Percentiles rank a stretch among this genome's conserved stretches.
phyloP scores from a whole-genome alignment of 1,140 invertebrate genomes.

The Ceratina calcarata region DNA sequence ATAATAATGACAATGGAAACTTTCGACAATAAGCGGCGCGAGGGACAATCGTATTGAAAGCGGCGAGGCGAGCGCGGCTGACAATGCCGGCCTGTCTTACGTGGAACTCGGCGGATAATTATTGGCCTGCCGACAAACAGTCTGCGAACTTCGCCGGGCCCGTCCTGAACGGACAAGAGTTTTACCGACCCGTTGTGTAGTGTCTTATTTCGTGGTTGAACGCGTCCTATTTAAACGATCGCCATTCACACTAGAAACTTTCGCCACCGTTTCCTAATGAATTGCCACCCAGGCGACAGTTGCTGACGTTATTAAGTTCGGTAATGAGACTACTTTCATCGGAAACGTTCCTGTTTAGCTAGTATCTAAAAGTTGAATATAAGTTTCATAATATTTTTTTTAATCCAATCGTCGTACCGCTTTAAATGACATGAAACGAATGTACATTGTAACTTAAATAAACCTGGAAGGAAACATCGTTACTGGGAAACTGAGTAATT shows the following conservation, averaged over 20 bases:
- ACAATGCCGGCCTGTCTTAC: conserved; percentile 72
- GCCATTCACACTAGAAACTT: conserved; percentile 48
- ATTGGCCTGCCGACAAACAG: conserved; percentile 57
- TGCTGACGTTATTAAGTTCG: conserved; percentile 7
- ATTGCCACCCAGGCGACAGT: conserved; percentile 3
- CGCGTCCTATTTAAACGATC: conserved; percentile 44
- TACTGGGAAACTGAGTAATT: background rate
- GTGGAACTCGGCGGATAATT: conserved; percentile 66
- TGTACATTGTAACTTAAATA: background rate
- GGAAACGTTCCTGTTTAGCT: background rate
- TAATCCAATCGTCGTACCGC: too few species aligned
- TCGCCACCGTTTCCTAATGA: conserved; percentile 38
- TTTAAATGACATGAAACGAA: too few species aligned
- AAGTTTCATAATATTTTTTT: too few species aligned
- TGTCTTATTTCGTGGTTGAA: conserved; percentile 63
- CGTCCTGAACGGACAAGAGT: conserved; percentile 45
- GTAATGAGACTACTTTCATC: conserved; percentile 8
- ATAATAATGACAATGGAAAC: conserved; percentile 79
- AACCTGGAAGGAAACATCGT: too few species aligned
- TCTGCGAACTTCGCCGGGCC: background rate
- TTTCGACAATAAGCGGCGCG: conserved; percentile 75
- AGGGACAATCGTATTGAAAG: conserved; percentile 78
- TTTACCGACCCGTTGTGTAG: conserved; percentile 50
- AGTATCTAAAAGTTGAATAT: too few species aligned
- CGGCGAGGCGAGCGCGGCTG: conserved; percentile 57